Conservation (phyloP, 2,888 invertebrate genomes). For the Eutolmus rufibarbis region DNA sequence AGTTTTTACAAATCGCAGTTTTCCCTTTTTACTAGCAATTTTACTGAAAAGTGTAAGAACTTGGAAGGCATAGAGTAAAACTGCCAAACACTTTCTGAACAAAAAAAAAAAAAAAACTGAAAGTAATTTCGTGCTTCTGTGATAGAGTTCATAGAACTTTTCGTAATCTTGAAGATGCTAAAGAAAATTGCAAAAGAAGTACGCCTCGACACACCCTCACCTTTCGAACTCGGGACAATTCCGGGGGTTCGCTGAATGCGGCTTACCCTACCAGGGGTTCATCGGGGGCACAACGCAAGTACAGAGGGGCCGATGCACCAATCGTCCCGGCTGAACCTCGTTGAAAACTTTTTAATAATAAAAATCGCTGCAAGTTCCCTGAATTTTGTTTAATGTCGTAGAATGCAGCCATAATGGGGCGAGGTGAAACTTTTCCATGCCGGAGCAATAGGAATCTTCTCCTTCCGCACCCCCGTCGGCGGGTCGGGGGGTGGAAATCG, state of each 20-base stretch:
- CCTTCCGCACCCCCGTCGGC: not conserved
- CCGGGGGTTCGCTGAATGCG: not conserved
- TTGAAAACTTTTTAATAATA: not conserved
- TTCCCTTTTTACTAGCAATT: not conserved
- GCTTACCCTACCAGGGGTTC: not conserved
- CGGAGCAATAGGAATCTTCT: not conserved
- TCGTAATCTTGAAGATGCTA: not conserved
- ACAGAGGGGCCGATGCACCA: not conserved
- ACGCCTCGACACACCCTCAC: not conserved
- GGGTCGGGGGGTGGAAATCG: not conserved
- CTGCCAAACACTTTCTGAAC: not conserved
- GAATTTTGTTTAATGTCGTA: constrained; percentile 29
- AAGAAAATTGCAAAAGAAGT: not conserved
- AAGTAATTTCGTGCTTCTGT: not conserved
- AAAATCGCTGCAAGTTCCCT: constrained; percentile 1
- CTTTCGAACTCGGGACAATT: not conserved
- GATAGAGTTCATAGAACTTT: not conserved
- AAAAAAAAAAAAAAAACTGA: not conserved
- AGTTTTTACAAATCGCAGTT: not conserved
- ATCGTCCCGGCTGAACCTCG: not conserved
- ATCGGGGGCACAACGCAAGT: not conserved
- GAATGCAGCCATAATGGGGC: not conserved
- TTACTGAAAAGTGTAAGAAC: not conserved
- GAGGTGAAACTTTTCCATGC: constrained; percentile 2
- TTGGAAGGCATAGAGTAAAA: not conserved